Conservation (phyloP, 2,113 vertebrate species). For the Polypterus senegalus region DNA sequence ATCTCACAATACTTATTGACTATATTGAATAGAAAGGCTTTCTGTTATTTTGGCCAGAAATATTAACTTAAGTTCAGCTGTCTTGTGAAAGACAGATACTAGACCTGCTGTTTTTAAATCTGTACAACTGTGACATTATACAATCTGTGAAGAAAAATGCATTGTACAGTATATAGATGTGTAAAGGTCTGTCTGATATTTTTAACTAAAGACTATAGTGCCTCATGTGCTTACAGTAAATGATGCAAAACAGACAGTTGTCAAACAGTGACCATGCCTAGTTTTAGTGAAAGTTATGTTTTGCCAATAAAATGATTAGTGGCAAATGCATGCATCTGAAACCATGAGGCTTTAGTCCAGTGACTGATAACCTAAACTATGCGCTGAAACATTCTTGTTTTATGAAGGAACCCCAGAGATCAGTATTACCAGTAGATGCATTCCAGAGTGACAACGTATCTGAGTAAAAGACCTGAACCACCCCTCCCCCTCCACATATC, state of each 20-base stretch:
- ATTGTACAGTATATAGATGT: too few relatives aligned
- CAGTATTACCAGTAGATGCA: constrained; percentile 40
- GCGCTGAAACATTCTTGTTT: constrained; percentile 44
- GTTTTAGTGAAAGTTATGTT: constrained; percentile 16
- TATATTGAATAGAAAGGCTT: too few relatives aligned
- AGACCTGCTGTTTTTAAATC: too few relatives aligned
- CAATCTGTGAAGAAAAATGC: too few relatives aligned
- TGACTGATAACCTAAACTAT: constrained; percentile 48
- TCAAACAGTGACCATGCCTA: constrained; percentile 22
- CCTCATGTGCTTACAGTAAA: too few relatives aligned
- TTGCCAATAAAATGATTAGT: constrained; percentile 42
- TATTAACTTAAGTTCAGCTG: too few relatives aligned
- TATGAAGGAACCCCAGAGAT: constrained; percentile 51
- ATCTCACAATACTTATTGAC: too few relatives aligned
- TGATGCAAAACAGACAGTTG: neutral
- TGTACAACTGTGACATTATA: too few relatives aligned
- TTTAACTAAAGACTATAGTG: too few relatives aligned
- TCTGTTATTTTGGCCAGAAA: too few relatives aligned
- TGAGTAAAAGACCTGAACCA: constrained; percentile 17
- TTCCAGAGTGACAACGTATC: constrained; percentile 50
- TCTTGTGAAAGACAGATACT: too few relatives aligned
- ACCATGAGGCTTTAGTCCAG: constrained; percentile 27
- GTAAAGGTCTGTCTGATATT: too few relatives aligned
- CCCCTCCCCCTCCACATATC: neutral
- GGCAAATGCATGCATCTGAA: constrained; percentile 38